Conservation (phyloP, 2,113 vertebrate species). For the Tamias sibiricus region DNA sequence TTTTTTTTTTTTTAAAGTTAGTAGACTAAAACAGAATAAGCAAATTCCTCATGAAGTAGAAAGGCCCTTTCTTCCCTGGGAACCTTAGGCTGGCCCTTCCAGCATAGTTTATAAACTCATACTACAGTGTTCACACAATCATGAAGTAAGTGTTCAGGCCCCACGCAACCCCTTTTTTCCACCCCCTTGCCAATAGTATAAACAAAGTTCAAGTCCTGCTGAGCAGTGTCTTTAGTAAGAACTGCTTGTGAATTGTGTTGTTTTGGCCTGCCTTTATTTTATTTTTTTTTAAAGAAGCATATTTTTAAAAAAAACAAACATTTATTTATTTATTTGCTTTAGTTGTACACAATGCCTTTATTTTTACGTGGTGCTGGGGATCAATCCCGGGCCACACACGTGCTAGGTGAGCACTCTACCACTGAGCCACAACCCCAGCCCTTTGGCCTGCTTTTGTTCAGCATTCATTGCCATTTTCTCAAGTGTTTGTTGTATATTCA, state of each 20-base stretch:
- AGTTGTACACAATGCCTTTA: too few species aligned
- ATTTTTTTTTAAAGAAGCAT: too few species aligned
- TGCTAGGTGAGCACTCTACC: too few species aligned
- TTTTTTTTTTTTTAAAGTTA: background rate
- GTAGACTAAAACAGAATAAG: constrained; percentile 47
- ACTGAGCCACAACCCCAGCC: too few species aligned
- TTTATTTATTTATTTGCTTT: too few species aligned
- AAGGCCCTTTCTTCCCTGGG: background rate
- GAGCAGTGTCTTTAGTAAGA: background rate
- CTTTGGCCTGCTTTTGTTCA: constrained; percentile 41
- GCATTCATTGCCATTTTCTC: constrained; percentile 33
- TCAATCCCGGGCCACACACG: too few species aligned
- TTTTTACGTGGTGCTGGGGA: too few species aligned
- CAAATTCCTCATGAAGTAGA: constrained; percentile 24
- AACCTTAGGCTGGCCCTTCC: background rate
- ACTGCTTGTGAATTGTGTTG: background rate
- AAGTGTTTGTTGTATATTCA: background rate
- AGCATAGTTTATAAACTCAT: background rate
- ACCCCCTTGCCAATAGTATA: background rate
- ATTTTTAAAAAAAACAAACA: too few species aligned
- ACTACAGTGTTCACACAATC: background rate
- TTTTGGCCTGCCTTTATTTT: constrained; percentile 48
- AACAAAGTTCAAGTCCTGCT: background rate
- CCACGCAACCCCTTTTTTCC: background rate
- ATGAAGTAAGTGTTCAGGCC: background rate